These are phyloP conservation scores for Drosophila eugracilis DNA, from an alignment of 1,140 invertebrate genomes.

Conservation along the genomic window DNA sequence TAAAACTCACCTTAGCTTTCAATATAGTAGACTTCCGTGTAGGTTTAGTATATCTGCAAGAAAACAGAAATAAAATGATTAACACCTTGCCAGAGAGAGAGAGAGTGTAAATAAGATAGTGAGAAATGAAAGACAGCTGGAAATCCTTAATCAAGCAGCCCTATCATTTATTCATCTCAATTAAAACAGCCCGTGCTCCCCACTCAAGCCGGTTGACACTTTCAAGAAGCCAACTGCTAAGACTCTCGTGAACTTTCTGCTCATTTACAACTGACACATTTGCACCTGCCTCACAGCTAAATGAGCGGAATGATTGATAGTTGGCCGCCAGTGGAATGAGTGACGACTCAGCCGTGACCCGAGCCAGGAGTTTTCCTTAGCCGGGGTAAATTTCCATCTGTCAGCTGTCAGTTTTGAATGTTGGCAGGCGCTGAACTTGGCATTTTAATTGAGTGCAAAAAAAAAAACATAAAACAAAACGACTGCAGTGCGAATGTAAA, in stretches of 20 bases:
- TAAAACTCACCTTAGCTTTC: slow-evolving; percentile 12
- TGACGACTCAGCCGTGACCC: slow-evolving; percentile 50
- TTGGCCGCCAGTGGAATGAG: slow-evolving; percentile 21
- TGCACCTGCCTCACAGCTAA: slow-evolving; percentile 55
- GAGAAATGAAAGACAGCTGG: neutral
- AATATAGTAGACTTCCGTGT: neutral
- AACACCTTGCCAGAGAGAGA: slow-evolving; percentile 7
- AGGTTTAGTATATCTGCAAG: slow-evolving; percentile 1
- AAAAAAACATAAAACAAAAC: slow-evolving; percentile 13
- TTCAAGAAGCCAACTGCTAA: slow-evolving; percentile 8
- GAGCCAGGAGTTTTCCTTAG: slow-evolving; percentile 32
- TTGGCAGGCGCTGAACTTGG: slow-evolving; percentile 73
- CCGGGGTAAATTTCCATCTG: slow-evolving; percentile 56
- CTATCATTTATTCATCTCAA: slow-evolving; percentile 45
- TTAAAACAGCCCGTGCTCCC: slow-evolving; percentile 16
- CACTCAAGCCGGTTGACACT: slow-evolving; percentile 31
- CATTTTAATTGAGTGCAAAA: slow-evolving; percentile 74
- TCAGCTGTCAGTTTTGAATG: slow-evolving; percentile 71
- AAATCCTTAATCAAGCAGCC: slow-evolving; percentile 22
- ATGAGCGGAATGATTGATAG: slow-evolving; percentile 63
- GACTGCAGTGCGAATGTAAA: slow-evolving; percentile 30
- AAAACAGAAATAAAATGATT: slow-evolving; percentile 6
- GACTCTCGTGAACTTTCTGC: slow-evolving; percentile 34
- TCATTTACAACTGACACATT: slow-evolving; percentile 58
- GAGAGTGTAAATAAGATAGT: neutral